Base-by-base conservation (phyloP, 2,113 vertebrate genomes). In the Onychostoma macrolepis region DNA sequence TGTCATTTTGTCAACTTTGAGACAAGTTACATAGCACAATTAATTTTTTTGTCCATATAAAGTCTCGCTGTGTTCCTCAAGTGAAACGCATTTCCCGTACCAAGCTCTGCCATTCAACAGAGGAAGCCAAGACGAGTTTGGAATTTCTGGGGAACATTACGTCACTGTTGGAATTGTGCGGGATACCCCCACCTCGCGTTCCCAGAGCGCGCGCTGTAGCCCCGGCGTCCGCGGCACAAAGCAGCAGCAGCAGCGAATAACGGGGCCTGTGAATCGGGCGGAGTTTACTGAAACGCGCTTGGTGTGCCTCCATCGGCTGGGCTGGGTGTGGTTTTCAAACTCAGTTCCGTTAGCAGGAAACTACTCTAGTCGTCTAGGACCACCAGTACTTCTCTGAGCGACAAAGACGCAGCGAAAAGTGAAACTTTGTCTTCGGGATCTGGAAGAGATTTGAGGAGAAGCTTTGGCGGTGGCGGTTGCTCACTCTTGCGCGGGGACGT, bases 321-420 rank as follows among this genome's bases (percentile, higher is more conserved):
- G 89, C 94, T 96, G 96, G 96, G 96, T 96, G 96, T 96, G 95
- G 96, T 96, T 95, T 95, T 89, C 81, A 91, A 93, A 93, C 92
- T 87, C 87, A 89, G 93, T 93, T 94, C 95, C 96, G 96, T 96
- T 96, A 96, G 94, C 94, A 96, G 95, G 95, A 93, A 94, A 93
- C 90, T 85, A 90, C 89, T 91, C 86, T 36, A n/a, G n/a, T n/a
- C n/a, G n/a, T n/a, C n/a, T n/a, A 82, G 83, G 89, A 88, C 87
- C 80, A 63, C 89, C 85, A 90, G 76, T 86, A 90, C 85, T 90
- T 84, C 76, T 83, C 87, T 77, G 86, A 90, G 87, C 90, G 93
- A 94, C 92, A 93, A 94, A 93, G 91, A 85, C 76, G 79, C 6
- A 85, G 15, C 38, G 6, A 81, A 53, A 67, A 83, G 33, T 65